Evolutionary conservation across 2,113 vertebrate genomes (phyloP).

Genomic region (Zootoca vivipara): DNA sequence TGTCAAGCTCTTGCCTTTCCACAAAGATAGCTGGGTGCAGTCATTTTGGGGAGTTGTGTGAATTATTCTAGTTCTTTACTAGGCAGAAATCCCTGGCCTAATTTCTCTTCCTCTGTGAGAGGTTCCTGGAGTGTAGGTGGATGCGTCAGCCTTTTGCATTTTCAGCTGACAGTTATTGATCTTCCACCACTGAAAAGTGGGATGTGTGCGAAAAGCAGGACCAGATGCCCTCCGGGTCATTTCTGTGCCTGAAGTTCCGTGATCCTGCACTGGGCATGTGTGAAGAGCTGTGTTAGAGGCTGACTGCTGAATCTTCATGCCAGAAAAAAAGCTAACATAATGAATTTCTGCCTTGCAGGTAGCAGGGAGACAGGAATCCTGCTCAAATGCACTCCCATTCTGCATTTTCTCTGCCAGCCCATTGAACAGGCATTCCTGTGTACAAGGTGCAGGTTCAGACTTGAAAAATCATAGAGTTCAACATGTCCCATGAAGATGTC

Average conservation of each 20-base stretch:
- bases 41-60: neutral
- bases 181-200: neutral
- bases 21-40: fast-evolving
- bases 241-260: neutral
- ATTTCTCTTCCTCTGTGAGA: neutral
- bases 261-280: neutral
- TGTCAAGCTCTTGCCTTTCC: neutral
- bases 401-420: neutral
- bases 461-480: neutral
- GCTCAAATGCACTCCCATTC: neutral
- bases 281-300: neutral
- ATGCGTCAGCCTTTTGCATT: neutral
- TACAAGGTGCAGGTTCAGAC: neutral
- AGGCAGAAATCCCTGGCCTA: neutral
- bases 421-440: neutral
- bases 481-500: neutral
- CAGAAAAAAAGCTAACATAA: neutral
- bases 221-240: neutral
- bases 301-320: neutral
- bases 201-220: neutral
- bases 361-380: neutral
- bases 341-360: neutral
- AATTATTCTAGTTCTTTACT: neutral
- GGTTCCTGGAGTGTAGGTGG: neutral
- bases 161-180: neutral